These are phyloP conservation scores for Eurois occulta DNA, from an alignment of 2,888 invertebrate genomes.

Conservation along the genomic window DNA sequence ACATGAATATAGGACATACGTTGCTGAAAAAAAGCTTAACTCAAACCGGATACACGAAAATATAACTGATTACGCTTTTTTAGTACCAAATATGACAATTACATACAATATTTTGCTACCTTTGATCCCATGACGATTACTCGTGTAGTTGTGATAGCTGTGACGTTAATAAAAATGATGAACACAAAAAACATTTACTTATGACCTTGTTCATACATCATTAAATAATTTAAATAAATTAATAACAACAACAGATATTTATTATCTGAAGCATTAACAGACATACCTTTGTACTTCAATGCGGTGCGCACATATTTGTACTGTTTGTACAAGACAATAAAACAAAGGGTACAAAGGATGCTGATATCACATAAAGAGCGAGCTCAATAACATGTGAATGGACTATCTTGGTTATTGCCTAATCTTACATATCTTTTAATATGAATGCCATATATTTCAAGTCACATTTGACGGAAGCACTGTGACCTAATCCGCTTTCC, in stretches of 20 bases:
- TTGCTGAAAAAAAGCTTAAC: not conserved
- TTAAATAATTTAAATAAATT: constrained; percentile 10
- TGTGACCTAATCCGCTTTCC: not conserved
- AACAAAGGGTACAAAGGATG: constrained; percentile 47
- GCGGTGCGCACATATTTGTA: constrained; percentile 31
- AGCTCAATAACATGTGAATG: constrained; percentile 13
- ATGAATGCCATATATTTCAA: not conserved
- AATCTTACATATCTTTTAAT: constrained; percentile 7
- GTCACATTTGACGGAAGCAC: not conserved
- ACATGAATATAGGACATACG: not conserved
- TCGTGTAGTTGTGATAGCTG: not conserved
- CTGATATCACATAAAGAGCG: constrained; percentile 24
- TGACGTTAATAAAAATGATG: constrained; percentile 1
- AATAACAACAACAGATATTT: constrained; percentile 39
- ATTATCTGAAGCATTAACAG: constrained; percentile 36
- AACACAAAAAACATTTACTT: constrained; percentile 25
- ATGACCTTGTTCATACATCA: not conserved
- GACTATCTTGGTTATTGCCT: not conserved
- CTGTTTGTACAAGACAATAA: constrained; percentile 48
- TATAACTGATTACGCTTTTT: not conserved
- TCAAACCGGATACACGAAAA: not conserved
- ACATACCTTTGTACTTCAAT: constrained; percentile 49
- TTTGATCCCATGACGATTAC: constrained; percentile 7
- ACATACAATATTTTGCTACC: not conserved
- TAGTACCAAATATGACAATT: not conserved